phyloP scores from a whole-genome alignment of 2,113 vertebrate genomes.

The Menidia beryllina region DNA sequence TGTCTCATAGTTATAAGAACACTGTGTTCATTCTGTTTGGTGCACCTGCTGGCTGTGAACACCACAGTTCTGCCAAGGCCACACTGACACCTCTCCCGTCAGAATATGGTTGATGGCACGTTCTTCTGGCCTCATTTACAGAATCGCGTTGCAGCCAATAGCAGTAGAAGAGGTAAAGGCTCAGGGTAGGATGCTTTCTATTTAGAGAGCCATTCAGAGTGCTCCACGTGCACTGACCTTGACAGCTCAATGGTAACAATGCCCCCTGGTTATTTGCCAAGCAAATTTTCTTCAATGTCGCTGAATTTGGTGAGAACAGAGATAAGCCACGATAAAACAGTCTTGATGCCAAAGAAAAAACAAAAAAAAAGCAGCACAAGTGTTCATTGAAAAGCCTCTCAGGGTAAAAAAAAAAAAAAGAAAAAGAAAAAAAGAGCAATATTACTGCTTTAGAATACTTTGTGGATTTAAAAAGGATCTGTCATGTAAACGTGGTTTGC shows the following conservation, averaged over 20 bases:
- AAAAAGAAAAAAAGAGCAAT: too few relatives aligned
- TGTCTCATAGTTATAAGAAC: slow-evolving; percentile 34
- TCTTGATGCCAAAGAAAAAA: background rate
- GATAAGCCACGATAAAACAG: slow-evolving; percentile 40
- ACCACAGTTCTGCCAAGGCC: slow-evolving; percentile 40
- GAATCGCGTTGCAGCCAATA: slow-evolving; percentile 71
- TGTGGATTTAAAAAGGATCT: too few relatives aligned
- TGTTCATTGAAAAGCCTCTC: background rate
- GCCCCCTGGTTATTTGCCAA: slow-evolving; percentile 68
- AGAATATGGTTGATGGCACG: slow-evolving; percentile 61
- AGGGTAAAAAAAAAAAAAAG: too few relatives aligned
- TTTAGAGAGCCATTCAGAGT: slow-evolving; percentile 69
- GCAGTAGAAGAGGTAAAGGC: slow-evolving; percentile 70
- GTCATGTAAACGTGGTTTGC: too few relatives aligned
- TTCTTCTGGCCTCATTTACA: slow-evolving; percentile 38
- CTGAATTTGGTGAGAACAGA: slow-evolving; percentile 19
- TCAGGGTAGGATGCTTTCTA: slow-evolving; percentile 46
- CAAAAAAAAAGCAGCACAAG: background rate
- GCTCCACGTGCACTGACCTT: slow-evolving; percentile 64
- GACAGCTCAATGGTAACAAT: slow-evolving; percentile 57
- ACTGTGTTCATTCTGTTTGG: slow-evolving; percentile 26
- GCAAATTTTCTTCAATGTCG: slow-evolving; percentile 59
- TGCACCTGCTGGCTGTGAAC: slow-evolving; percentile 40
- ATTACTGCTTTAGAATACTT: too few relatives aligned
- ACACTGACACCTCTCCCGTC: slow-evolving; percentile 29